These are phyloP conservation scores for Holothuria glaberrima DNA, from an alignment of 35 echinoderm and acorn worm genomes.

Conservation along the genomic window DNA sequence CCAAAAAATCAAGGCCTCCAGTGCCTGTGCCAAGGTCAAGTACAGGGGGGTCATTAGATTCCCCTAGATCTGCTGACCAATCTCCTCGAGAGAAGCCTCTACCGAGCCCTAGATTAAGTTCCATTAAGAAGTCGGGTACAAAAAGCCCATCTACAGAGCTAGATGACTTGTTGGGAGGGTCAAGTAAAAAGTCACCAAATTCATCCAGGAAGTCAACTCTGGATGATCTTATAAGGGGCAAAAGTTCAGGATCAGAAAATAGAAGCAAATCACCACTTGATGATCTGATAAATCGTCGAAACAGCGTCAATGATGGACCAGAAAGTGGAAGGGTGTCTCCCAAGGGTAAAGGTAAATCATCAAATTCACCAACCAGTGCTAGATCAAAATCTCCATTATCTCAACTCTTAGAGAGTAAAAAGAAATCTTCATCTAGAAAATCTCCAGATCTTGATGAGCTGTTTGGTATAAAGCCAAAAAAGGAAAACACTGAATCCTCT, in stretches of 20 bases:
- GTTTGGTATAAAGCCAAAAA: constrained; percentile 23
- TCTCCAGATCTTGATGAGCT: constrained; percentile 52
- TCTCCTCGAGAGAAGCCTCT: constrained; percentile 37
- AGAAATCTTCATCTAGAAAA: neutral
- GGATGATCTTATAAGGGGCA: neutral
- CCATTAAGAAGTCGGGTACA: neutral
- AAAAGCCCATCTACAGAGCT: constrained; percentile 24
- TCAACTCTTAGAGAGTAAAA: constrained; percentile 7
- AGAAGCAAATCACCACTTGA: constrained; percentile 6
- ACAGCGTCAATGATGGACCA: neutral
- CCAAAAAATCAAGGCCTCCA: constrained; percentile 1
- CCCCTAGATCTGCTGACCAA: neutral
- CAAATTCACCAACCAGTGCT: neutral
- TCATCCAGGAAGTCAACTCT: neutral
- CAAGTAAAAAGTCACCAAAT: constrained; percentile 24
- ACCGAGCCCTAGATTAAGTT: constrained; percentile 11
- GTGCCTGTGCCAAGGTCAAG: constrained; percentile 19
- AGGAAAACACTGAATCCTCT: neutral
- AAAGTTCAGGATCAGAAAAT: neutral
- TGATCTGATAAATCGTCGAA: constrained; percentile 1
- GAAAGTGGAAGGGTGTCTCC: constrained; percentile 11
- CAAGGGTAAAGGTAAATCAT: constrained; percentile 14
- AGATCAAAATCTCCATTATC: constrained; percentile 36
- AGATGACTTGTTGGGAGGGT: neutral
- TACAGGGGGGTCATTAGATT: neutral